phyloP scores from a whole-genome alignment of 2,113 vertebrate species.

The Campylomormyrus numenius region DNA sequence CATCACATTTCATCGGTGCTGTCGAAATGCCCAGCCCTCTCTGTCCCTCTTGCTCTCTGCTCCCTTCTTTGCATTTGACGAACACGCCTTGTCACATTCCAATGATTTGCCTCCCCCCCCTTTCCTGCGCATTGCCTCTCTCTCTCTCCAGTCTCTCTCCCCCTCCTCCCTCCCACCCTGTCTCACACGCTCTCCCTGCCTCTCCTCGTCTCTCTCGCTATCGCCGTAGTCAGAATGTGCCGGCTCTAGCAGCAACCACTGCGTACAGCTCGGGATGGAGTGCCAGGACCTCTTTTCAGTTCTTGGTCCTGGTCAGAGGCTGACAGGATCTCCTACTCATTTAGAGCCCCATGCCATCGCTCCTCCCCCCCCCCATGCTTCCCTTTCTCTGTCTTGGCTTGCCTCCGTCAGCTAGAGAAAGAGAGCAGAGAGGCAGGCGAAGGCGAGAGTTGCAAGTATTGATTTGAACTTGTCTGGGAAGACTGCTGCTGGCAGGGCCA shows the following conservation, averaged over 20 bases:
- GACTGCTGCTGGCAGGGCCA: neutral
- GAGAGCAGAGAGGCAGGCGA: neutral
- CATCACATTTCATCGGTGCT: neutral
- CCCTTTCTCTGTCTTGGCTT: neutral
- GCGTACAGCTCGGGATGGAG: slow-evolving; percentile 71
- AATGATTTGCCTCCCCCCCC: slow-evolving; percentile 61
- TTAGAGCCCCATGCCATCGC: slow-evolving; percentile 52
- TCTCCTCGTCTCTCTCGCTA: neutral
- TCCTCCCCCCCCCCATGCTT: neutral
- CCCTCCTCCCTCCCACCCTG: slow-evolving; percentile 23
- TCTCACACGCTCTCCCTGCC: slow-evolving; percentile 24
- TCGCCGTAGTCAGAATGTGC: slow-evolving; percentile 66
- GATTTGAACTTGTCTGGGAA: slow-evolving; percentile 10
- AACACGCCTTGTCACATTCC: slow-evolving; percentile 73
- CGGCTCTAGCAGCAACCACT: slow-evolving; percentile 69
- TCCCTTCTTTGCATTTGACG: slow-evolving; percentile 57
- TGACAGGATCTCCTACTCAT: slow-evolving; percentile 61
- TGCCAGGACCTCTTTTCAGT: slow-evolving; percentile 63
- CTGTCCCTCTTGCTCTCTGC: slow-evolving; percentile 9
- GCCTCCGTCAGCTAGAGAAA: neutral
- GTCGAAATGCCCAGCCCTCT: neutral
- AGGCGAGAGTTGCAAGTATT: neutral
- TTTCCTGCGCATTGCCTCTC: slow-evolving; percentile 32
- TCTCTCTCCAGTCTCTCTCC: slow-evolving; percentile 21
- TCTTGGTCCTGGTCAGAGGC: slow-evolving; percentile 65